Evolutionary conservation across 2,888 invertebrate species (phyloP).

Genomic region (Hemithea aestivaria): DNA sequence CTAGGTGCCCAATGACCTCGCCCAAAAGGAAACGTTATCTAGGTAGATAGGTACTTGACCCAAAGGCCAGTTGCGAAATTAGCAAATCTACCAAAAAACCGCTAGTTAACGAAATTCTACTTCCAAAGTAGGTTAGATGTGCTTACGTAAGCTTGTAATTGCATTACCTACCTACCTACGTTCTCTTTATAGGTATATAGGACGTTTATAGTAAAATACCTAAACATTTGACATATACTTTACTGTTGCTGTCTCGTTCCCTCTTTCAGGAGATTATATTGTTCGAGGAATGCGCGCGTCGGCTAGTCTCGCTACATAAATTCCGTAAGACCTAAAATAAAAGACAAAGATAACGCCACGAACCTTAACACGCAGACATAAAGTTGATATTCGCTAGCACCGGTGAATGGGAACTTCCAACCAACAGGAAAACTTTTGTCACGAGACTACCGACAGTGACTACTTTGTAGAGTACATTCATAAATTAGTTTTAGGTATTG

Average conservation of each 20-base stretch:
- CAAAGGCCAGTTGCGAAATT: not conserved
- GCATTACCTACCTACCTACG: conserved; percentile 66
- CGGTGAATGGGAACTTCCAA: conserved; percentile 26
- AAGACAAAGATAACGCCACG: conserved; percentile 17
- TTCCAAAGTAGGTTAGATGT: conserved; percentile 64
- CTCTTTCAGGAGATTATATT: conserved; percentile 67
- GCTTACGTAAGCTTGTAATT: conserved; percentile 69
- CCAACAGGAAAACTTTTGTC: conserved; percentile 34
- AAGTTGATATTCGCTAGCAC: conserved; percentile 39
- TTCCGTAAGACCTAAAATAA: conserved; percentile 45
- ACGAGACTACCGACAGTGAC: conserved; percentile 70
- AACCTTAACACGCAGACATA: conserved; percentile 32
- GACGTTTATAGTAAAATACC: conserved; percentile 72
- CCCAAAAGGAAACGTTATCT: not conserved
- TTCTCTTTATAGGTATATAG: conserved; percentile 46
- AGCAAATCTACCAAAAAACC: not conserved
- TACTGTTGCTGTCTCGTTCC: conserved; percentile 62
- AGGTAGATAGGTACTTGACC: not conserved
- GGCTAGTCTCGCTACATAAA: conserved; percentile 66
- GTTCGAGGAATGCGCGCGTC: conserved; percentile 77
- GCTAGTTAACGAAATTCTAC: conserved; percentile 19
- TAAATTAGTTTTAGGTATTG: conserved; percentile 61
- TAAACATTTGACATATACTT: conserved; percentile 77
- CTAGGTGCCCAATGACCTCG: conserved; percentile 1
- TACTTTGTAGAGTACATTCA: conserved; percentile 74